Evolutionary conservation across 2,888 invertebrate genomes (phyloP).

Genomic region (Torymus tubicola): DNA sequence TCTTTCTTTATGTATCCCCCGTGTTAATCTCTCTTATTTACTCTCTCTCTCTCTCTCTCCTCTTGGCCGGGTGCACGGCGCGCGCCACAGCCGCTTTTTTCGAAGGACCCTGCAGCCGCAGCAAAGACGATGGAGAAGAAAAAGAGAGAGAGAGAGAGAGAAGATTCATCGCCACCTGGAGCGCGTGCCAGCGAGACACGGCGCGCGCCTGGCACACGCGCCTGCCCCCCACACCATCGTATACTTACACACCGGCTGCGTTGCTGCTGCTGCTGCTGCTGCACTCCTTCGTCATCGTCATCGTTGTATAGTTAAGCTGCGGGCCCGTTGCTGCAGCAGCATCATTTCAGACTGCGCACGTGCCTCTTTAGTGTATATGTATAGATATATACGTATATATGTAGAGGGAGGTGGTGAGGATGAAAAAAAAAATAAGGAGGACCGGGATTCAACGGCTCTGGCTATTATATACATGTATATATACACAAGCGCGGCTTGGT

Average conservation of each 20-base stretch:
- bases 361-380: too few relatives aligned
- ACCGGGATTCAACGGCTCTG: not conserved
- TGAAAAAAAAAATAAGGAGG: not conserved
- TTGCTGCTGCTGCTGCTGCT: too few relatives aligned
- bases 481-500: too few relatives aligned
- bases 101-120: too few relatives aligned
- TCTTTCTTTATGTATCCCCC: slow-evolving; percentile 19
- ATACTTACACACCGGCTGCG: too few relatives aligned
- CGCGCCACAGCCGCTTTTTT: not conserved
- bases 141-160: not conserved
- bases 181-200: slow-evolving; percentile 9
- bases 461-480: slow-evolving; percentile 19
- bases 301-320: too few relatives aligned
- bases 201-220: not conserved
- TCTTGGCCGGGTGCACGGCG: not conserved
- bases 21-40: slow-evolving; percentile 38
- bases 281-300: too few relatives aligned
- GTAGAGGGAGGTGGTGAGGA: not conserved
- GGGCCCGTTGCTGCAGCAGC: too few relatives aligned
- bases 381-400: too few relatives aligned
- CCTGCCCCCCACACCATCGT: too few relatives aligned
- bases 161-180: slow-evolving; percentile 54
- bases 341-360: too few relatives aligned
- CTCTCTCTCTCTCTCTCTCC: not conserved
- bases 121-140: too few relatives aligned